Evolutionary conservation across 2,888 invertebrate genomes (phyloP).

Genomic region (Sinhomidia bicolor): DNA sequence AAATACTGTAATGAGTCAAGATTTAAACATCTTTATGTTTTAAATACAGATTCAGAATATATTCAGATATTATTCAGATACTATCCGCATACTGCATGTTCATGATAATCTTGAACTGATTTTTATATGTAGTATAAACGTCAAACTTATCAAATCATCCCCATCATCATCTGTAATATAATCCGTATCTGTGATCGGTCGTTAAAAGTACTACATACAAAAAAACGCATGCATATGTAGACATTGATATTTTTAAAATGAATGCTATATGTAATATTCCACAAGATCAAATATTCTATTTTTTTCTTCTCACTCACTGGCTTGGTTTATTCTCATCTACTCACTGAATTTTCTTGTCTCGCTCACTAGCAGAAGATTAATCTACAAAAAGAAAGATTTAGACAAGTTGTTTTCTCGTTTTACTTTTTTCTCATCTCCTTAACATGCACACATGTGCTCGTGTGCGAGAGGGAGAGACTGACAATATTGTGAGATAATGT

Average conservation of each 20-base stretch:
- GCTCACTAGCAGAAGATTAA: slow-evolving; percentile 61
- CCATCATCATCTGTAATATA: slow-evolving; percentile 44
- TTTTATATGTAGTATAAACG: too few species aligned
- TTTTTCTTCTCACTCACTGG: slow-evolving; percentile 23
- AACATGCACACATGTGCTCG: slow-evolving; percentile 60
- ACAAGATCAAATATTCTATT: background rate
- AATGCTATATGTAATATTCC: slow-evolving; percentile 1
- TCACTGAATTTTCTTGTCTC: background rate
- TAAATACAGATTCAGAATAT: too few species aligned
- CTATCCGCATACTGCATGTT: slow-evolving; percentile 1
- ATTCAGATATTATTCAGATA: too few species aligned
- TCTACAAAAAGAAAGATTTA: slow-evolving; percentile 66
- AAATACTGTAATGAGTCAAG: too few species aligned
- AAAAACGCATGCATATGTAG: background rate
- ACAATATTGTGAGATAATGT: too few species aligned
- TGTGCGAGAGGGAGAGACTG: slow-evolving; percentile 37
- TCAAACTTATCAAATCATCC: slow-evolving; percentile 30
- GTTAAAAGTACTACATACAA: background rate
- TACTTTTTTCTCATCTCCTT: slow-evolving; percentile 50
- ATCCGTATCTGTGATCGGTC: slow-evolving; percentile 16
- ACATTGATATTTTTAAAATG: slow-evolving; percentile 26
- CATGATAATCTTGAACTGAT: too few species aligned
- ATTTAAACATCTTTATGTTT: too few species aligned
- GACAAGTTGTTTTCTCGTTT: slow-evolving; percentile 70
- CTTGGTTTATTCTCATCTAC: background rate